Evolutionary conservation across 2,113 vertebrate genomes (phyloP).

Genomic region (Bubalus kerabau): DNA sequence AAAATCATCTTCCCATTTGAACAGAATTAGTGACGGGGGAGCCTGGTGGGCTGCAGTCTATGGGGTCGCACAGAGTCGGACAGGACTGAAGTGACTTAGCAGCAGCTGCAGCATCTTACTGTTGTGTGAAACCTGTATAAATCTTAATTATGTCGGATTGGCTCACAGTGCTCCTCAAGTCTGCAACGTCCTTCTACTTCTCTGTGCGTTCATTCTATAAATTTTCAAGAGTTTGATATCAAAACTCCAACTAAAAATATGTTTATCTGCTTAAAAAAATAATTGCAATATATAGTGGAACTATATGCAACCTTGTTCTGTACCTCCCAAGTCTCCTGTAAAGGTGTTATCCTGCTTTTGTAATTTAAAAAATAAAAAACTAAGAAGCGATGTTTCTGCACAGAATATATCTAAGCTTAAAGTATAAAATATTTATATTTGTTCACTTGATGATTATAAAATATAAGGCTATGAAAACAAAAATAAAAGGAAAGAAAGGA

Average conservation of each 20-base stretch:
- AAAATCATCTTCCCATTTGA: background rate
- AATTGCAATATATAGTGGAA: background rate
- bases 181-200: background rate
- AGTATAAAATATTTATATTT: background rate
- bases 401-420: background rate
- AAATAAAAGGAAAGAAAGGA: background rate
- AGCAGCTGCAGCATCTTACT: background rate
- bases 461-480: background rate
- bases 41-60: too few species aligned
- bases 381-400: accelerated
- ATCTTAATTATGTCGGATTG: background rate
- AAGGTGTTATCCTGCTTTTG: background rate
- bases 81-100: too few species aligned
- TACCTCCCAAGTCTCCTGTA: background rate
- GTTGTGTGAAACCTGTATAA: background rate
- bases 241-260: background rate
- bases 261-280: background rate
- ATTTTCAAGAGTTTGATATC: background rate
- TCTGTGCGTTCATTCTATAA: background rate
- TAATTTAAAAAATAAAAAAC: background rate
- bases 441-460: background rate
- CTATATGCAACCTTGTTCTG: background rate
- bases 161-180: background rate
- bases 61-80: too few species aligned
- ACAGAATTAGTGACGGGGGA: background rate